phyloP scores from a whole-genome alignment of 1,140 invertebrate species.

The Drosophila saltans region DNA sequence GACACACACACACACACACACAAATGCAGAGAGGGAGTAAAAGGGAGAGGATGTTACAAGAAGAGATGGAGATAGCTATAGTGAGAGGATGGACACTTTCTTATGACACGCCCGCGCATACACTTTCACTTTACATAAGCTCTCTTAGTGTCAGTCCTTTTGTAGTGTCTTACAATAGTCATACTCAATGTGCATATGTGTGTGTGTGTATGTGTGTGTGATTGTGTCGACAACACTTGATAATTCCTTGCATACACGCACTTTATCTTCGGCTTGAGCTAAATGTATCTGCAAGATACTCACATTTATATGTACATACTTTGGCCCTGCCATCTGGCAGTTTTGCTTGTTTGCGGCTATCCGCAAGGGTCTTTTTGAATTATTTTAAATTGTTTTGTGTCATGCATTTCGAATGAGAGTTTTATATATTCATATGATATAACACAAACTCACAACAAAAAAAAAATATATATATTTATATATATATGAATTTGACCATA shows the following conservation, averaged over 20 bases:
- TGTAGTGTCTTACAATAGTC: slow-evolving; percentile 50
- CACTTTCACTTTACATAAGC: slow-evolving; percentile 80
- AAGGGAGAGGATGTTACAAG: background rate
- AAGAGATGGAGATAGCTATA: slow-evolving; percentile 14
- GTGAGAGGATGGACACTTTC: slow-evolving; percentile 50
- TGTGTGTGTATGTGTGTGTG: slow-evolving; percentile 14
- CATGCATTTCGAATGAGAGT: slow-evolving; percentile 42
- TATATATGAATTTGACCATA: slow-evolving; percentile 49
- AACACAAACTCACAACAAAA: background rate
- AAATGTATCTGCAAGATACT: slow-evolving; percentile 58
- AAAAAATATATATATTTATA: slow-evolving; percentile 30
- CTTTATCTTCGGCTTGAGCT: slow-evolving; percentile 53
- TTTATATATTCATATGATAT: slow-evolving; percentile 61
- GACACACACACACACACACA: slow-evolving; percentile 55
- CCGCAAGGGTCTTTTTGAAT: slow-evolving; percentile 67
- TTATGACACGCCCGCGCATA: slow-evolving; percentile 75
- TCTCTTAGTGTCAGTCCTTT: slow-evolving; percentile 40
- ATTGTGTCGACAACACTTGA: slow-evolving; percentile 76
- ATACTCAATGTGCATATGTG: background rate
- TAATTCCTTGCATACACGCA: slow-evolving; percentile 79
- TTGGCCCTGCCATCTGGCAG: slow-evolving; percentile 23
- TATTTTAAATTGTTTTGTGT: slow-evolving; percentile 72
- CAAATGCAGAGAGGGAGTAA: slow-evolving; percentile 38
- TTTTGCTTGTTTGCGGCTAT: slow-evolving; percentile 53
- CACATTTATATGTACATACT: slow-evolving; percentile 29